Evolutionary conservation across 2,797 vertebrate genomes (phyloP), one percentile per base, ranked within the genome.

Genomic region (Gobio occitaniae): DNA sequence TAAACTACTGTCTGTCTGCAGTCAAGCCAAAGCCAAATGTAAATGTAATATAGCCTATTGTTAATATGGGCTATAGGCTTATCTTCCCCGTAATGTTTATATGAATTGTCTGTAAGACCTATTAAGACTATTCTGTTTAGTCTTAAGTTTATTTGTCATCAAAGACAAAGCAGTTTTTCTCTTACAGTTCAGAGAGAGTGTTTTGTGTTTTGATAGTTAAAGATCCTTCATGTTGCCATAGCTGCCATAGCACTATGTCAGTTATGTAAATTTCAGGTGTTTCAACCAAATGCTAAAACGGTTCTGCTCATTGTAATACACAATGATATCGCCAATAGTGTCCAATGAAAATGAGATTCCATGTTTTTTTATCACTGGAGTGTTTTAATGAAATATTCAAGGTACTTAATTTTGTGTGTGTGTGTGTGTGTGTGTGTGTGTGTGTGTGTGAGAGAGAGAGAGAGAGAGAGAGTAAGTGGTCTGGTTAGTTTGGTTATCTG

Each of bases 211-310:
- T 50, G 44, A 52, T 50, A 21, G 47, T 3, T 25, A 21, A 66
- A 48, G 47, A 41, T 50, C 68, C 12, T 52, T 16, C 15, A 11
- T 6, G 59, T 41, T n/a, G 68, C 52, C 25, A 25, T 25, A 59
- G 80, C 52, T 56, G 50, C 17, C 56, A 25, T 21, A 32, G 9
- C 54, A 13, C 32, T 11, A 66, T 21, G 38, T 76, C 71, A 65
- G 66, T 84, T 80, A 66, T 86, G 70, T 75, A 76, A 80, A 83
- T 84, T 47, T 80, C n/a, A 47, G 3, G 13, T 66, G 63, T 59
- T 50, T 79, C 76, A 70, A 70, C 25, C 50, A 54, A 44, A 78
- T 44, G 19, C 32, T 52, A 32, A 76, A 56, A 66, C 56, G 29
- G 56, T 87, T 50, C 44, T 65, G 65, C 47, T 56, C 29, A 52